These are phyloP conservation scores for Podarcis raffonei DNA, from an alignment of 2,113 vertebrate species.

Conservation along the genomic window DNA sequence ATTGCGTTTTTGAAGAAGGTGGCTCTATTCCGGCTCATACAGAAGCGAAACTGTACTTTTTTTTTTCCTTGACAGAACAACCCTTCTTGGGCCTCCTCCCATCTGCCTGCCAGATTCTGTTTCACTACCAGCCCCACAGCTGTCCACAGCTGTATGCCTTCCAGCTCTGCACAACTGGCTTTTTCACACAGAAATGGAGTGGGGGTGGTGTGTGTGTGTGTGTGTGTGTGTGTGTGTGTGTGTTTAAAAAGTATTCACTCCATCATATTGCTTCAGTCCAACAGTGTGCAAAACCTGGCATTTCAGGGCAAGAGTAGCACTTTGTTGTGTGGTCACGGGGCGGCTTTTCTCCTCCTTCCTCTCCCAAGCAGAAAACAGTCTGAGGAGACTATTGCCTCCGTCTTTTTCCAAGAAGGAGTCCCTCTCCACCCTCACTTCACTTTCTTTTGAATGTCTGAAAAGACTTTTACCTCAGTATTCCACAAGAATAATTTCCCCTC, in stretches of 20 bases:
- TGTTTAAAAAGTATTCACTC: slow-evolving; percentile 48
- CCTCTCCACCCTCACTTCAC: neutral
- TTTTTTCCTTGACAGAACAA: neutral
- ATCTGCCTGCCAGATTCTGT: slow-evolving; percentile 62
- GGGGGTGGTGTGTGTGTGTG: neutral
- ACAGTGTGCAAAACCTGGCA: slow-evolving; percentile 44
- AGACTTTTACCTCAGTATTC: neutral
- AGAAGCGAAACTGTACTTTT: slow-evolving; percentile 48
- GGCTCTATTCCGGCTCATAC: neutral
- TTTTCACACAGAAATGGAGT: slow-evolving; percentile 61
- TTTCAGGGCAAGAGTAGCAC: slow-evolving; percentile 50
- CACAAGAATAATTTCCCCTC: neutral
- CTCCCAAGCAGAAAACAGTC: neutral
- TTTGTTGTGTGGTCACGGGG: slow-evolving; percentile 36
- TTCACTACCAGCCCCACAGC: slow-evolving; percentile 72
- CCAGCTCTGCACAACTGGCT: slow-evolving; percentile 70
- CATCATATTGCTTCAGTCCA: slow-evolving; percentile 36
- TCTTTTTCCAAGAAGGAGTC: neutral
- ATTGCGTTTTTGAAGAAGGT: slow-evolving; percentile 36
- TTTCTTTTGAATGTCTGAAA: neutral
- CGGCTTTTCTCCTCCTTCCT: neutral
- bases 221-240: neutral
- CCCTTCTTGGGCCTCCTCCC: slow-evolving; percentile 65
- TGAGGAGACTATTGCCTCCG: neutral
- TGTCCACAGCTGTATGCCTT: slow-evolving; percentile 77